Evolutionary conservation across 2,113 vertebrate genomes (phyloP).

Genomic region (human): DNA sequence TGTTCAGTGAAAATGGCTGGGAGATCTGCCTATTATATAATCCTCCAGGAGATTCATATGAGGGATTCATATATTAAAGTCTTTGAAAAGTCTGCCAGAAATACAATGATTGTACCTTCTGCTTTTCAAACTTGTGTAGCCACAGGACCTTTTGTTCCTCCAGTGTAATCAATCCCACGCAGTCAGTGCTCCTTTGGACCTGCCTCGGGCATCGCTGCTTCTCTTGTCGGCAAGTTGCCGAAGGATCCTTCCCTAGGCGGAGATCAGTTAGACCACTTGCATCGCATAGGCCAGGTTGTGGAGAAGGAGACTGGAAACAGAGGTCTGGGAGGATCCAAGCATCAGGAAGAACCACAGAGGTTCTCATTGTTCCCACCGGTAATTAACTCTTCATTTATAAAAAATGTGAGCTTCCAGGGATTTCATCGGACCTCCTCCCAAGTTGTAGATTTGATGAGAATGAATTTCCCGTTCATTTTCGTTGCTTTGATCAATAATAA

Average conservation of each 20-base stretch:
- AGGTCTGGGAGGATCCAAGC: background rate
- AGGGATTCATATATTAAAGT: background rate
- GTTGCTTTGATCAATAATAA: background rate
- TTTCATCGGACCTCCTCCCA: background rate
- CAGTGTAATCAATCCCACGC: rapidly evolving
- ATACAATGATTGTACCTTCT: rapidly evolving
- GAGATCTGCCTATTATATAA: background rate
- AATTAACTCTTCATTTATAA: background rate
- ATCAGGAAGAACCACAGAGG: background rate
- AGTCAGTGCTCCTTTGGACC: background rate
- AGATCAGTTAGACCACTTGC: background rate
- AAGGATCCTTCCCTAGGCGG: background rate
- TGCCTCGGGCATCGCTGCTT: rapidly evolving
- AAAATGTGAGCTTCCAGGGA: background rate
- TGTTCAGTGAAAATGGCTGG: background rate
- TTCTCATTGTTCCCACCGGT: background rate
- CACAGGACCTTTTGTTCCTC: background rate
- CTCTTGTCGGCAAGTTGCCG: rapidly evolving
- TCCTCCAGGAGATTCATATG: background rate
- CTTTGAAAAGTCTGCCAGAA: background rate
- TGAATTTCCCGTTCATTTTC: background rate
- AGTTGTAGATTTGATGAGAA: background rate
- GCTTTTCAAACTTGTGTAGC: background rate
- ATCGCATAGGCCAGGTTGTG: background rate
- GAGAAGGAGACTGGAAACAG: background rate